These are phyloP conservation scores for Aleadryas rufinucha DNA, from an alignment of 2,113 vertebrate species.

Conservation along the genomic window DNA sequence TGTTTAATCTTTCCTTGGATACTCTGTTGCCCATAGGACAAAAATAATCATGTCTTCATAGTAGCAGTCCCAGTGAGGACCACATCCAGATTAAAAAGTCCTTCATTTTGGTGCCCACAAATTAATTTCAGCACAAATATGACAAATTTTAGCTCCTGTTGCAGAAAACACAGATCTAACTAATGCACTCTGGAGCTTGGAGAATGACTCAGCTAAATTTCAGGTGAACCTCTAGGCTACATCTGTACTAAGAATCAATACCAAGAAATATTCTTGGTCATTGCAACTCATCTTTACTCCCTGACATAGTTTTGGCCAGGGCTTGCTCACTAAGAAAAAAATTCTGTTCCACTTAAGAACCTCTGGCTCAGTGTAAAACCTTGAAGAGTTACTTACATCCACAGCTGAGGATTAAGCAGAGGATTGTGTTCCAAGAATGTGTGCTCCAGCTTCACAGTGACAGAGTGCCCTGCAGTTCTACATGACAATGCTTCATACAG, in stretches of 20 bases:
- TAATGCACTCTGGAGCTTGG: background rate
- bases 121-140: background rate
- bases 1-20: background rate
- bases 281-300: background rate
- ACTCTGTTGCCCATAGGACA: background rate
- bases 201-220: background rate
- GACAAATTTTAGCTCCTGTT: background rate
- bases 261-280: background rate
- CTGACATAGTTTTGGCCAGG: background rate
- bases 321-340: background rate
- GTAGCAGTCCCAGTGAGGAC: background rate
- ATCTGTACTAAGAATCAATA: background rate
- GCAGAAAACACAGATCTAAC: background rate
- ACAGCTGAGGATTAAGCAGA: background rate
- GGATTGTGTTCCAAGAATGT: background rate
- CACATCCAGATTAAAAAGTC: background rate
- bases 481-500: background rate
- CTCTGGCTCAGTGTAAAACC: background rate
- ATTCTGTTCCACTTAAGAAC: background rate
- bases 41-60: background rate
- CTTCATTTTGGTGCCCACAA: background rate
- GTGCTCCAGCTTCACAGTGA: background rate
- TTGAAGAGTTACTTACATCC: background rate
- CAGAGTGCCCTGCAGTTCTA: accelerated
- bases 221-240: background rate